A percentile compares a stretch with the other conserved stretches of the same genome.
These are phyloP conservation scores for Drosophila auraria DNA, from an alignment of 1,140 invertebrate species.

Conservation along the genomic window DNA sequence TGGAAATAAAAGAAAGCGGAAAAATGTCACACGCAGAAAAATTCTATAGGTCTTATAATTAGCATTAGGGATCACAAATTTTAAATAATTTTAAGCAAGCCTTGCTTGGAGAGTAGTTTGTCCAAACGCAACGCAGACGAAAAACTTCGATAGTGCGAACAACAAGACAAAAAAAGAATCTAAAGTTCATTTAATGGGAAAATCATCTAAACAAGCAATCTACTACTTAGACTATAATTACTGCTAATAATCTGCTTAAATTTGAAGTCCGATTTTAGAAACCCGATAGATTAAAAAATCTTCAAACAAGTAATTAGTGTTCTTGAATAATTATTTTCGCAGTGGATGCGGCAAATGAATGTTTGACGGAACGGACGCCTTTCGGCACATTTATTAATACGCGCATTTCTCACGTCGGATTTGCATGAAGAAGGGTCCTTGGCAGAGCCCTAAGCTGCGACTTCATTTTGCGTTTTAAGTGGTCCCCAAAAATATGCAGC, in stretches of 20 bases:
- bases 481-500: conserved; percentile 70
- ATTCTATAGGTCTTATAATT: not conserved
- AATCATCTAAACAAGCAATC: too few relatives aligned
- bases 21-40: conserved; percentile 8
- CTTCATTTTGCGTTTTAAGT: conserved; percentile 81
- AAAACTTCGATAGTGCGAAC: too few relatives aligned
- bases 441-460: conserved; percentile 39
- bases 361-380: conserved; percentile 20
- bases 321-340: not conserved
- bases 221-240: too few relatives aligned
- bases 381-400: conserved; percentile 72
- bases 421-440: conserved; percentile 39
- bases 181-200: too few relatives aligned
- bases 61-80: too few relatives aligned
- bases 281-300: conserved; percentile 7
- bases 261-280: too few relatives aligned
- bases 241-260: too few relatives aligned
- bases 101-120: too few relatives aligned
- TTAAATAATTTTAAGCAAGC: too few relatives aligned
- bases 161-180: too few relatives aligned
- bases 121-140: too few relatives aligned
- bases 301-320: not conserved
- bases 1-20: conserved; percentile 48
- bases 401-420: conserved; percentile 65
- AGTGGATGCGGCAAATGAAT: not conserved